Evolutionary conservation across 1,140 invertebrate species (phyloP).

Genomic region (Tenebrio molitor): DNA sequence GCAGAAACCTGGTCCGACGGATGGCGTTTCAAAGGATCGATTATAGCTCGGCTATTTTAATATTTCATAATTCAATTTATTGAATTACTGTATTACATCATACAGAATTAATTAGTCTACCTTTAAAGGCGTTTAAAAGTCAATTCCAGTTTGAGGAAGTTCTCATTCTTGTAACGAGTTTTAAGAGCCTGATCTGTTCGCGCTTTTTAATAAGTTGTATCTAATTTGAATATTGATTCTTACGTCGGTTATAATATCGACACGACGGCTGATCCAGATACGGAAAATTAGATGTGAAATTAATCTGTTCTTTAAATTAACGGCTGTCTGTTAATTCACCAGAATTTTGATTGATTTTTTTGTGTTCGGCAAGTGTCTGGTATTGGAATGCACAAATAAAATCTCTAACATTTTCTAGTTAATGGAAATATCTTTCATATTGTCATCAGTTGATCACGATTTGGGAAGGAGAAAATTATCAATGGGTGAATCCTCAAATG

Average conservation of each 20-base stretch:
- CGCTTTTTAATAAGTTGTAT: slow-evolving; percentile 2
- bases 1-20: not conserved
- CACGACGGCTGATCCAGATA: too few species aligned
- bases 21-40: not conserved
- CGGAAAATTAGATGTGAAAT: too few species aligned
- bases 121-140: slow-evolving; percentile 7
- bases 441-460: too few species aligned
- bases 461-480: too few species aligned
- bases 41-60: not conserved
- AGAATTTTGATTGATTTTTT: too few species aligned
- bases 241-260: slow-evolving; percentile 13
- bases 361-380: too few species aligned
- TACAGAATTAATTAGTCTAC: slow-evolving; percentile 8
- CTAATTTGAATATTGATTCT: slow-evolving; percentile 24
- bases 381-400: too few species aligned
- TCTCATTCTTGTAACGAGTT: not conserved
- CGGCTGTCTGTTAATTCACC: too few species aligned
- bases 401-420: too few species aligned
- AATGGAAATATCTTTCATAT: too few species aligned
- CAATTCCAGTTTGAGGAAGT: slow-evolving; percentile 5
- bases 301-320: too few species aligned
- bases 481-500: too few species aligned
- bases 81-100: not conserved
- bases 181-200: not conserved
- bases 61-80: not conserved